Evolutionary conservation across 2,797 vertebrate genomes (phyloP), one percentile per base, ranked within the genome.

Genomic region (Sternotherus odoratus): DNA sequence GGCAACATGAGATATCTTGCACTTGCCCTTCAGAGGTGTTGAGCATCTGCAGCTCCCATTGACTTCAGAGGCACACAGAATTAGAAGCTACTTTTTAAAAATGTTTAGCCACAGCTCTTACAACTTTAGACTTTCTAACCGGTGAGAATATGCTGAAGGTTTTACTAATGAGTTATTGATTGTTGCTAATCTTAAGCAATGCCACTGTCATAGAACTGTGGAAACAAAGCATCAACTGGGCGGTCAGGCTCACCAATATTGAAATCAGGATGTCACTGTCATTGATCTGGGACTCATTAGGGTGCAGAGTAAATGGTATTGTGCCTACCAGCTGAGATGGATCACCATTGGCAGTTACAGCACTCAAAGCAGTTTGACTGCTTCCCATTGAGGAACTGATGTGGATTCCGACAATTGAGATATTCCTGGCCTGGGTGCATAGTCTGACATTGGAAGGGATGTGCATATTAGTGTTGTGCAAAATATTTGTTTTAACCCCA

Each of bases 161-260:
- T 92, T 96, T 96, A 90, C 60, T 96, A 95, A 96, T 93, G 94
- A 95, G 96, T 91, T 96, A 97, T 97, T 96, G 96, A 97, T 96
- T 92, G 75, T 88, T 96, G 82, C 84, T 53, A 57, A 75, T 92
- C n/a, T 86, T 95, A 82, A 92, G 94, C 91, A 96, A 91, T 87
- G 79, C 46, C 63, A 92, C 87, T 16, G 1, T 75, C 69, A 94
- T 96, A 94, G 93, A 79, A 57, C 39, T 72, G 88, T 82, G n/a
- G 95, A 93, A 97, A 97, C 95, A 96, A 85, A 95, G 82, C 60
- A 91, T 26, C 75, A 92, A n/a, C 83, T 92, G 69, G 78, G 84
- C 94, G 83, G 81, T 60, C 82, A 78, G 80, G 82, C 69, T 93
- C 89, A 88, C 92, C 82, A 91, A 57, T 96, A 97, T 95, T 93